Base-by-base conservation (phyloP, 2,888 invertebrate genomes). In the Cerastoderma edule region DNA sequence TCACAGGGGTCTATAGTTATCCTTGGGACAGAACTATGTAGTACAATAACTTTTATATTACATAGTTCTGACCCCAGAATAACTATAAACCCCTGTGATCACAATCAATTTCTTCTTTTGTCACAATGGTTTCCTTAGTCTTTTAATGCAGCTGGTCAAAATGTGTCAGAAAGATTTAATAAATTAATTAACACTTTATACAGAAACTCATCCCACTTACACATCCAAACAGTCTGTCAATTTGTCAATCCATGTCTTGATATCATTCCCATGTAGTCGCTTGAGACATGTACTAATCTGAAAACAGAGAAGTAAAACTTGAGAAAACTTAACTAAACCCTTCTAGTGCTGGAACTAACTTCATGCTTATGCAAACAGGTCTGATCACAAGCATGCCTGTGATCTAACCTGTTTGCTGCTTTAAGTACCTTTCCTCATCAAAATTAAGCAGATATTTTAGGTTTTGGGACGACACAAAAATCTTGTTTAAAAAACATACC, bases 281-380 rank as follows among this genome's bases (percentile, higher is more conserved):
- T 67, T 66, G 6, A 75, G 50, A 33, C 75, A 75, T 4, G 66
- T 66, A 5, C 53, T 46, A 6, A 75, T 60, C 75, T 75, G 63
- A 33, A 67, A 67, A 22, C 16, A 48, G n/a, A 27, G 39, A 39
- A 2, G 2, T 19, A 53, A 22, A 50, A n/a, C 24, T 44, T 32
- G 2, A 57, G 56, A 16, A 68, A 50, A 27, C 39, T 5, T n/a
- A n/a, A n/a, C n/a, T n/a, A n/a, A n/a, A n/a, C n/a, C n/a, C n/a
- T n/a, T n/a, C n/a, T n/a, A n/a, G n/a, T n/a, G n/a, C n/a, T n/a
- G n/a, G n/a, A n/a, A n/a, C n/a, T n/a, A n/a, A n/a, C n/a, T n/a
- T n/a, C n/a, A n/a, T n/a, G n/a, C n/a, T n/a, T n/a, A n/a, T n/a
- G n/a, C n/a, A n/a, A n/a, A n/a, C n/a, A n/a, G n/a, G n/a, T n/a